A percentile compares a stretch with the other conserved stretches of the same genome.
Conservation (phyloP, 1,140 invertebrate species). For the Dendrolimus punctatus region DNA sequence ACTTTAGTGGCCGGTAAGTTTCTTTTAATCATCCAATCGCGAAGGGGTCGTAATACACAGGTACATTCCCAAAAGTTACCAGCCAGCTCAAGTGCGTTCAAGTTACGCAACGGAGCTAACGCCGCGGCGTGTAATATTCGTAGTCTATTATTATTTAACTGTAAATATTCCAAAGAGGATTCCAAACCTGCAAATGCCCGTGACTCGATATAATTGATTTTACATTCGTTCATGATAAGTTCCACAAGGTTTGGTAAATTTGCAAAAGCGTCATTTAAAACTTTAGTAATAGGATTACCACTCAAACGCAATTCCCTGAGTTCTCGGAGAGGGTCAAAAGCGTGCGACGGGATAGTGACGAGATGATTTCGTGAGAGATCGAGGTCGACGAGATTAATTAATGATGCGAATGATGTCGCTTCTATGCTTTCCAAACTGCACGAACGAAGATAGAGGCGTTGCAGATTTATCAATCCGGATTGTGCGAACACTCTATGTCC, state of each 20-base stretch:
- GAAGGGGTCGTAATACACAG: constrained; percentile 80
- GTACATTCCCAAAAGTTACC: constrained; percentile 89
- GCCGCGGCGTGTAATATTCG: constrained; percentile 76
- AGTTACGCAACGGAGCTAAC: constrained; percentile 76
- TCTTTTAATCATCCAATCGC: constrained; percentile 83
- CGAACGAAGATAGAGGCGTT: constrained; percentile 81
- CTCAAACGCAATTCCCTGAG: constrained; percentile 82
- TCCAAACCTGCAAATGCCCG: constrained; percentile 82
- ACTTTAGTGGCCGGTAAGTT: constrained; percentile 80
- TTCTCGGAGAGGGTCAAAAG: constrained; percentile 80
- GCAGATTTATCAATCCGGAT: constrained; percentile 82
- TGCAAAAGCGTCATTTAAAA: constrained; percentile 80
- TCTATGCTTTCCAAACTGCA: constrained; percentile 77
- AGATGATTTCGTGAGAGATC: constrained; percentile 84
- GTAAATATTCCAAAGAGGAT: constrained; percentile 80
- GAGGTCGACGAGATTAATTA: constrained; percentile 84
- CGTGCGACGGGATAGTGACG: constrained; percentile 77
- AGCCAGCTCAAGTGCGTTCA: constrained; percentile 83
- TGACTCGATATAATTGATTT: constrained; percentile 76
- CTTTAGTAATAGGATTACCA: constrained; percentile 80
- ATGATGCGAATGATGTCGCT: constrained; percentile 77
- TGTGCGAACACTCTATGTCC: constrained; percentile 80
- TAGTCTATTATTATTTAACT: constrained; percentile 82
- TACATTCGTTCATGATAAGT: constrained; percentile 82
- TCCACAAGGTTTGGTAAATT: constrained; percentile 79